A percentile compares a stretch with the other conserved stretches of the same genome.
phyloP scores from a whole-genome alignment of 2,797 vertebrate genomes.

The Phalloptychus januarius region DNA sequence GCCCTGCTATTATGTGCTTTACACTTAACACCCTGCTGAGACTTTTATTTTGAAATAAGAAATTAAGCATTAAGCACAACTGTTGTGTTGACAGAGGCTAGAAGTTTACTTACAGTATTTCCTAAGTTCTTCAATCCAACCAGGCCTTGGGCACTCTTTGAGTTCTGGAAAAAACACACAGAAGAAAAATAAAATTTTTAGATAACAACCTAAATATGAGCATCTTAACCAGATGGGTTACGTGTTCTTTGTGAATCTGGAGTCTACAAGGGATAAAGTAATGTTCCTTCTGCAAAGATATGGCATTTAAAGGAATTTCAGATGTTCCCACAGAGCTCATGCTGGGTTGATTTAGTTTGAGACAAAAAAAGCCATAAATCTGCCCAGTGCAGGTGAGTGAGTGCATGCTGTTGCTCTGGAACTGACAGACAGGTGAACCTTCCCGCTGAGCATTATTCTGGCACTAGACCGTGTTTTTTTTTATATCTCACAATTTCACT shows the following conservation, averaged over 20 bases:
- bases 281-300: not conserved
- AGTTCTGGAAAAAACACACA: conserved; percentile 82
- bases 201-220: not conserved
- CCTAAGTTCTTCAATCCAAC: conserved; percentile 96
- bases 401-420: not conserved
- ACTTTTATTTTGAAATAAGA: conserved; percentile 1
- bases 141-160: conserved; percentile 91
- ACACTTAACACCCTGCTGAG: not conserved
- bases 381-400: conserved; percentile 1
- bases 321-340: not conserved
- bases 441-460: not conserved
- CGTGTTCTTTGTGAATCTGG: not conserved
- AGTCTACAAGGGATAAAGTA: not conserved
- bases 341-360: not conserved
- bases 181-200: conserved; percentile 47
- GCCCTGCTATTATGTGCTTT: not conserved
- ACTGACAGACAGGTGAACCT: not conserved
- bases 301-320: not conserved
- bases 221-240: not conserved
- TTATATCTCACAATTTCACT: not conserved
- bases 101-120: conserved; percentile 90
- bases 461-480: not conserved
- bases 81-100: not conserved
- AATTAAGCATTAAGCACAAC: no score
- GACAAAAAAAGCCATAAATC: not conserved